Conservation (phyloP, 2,113 vertebrate species). For the Barbus barbus region DNA sequence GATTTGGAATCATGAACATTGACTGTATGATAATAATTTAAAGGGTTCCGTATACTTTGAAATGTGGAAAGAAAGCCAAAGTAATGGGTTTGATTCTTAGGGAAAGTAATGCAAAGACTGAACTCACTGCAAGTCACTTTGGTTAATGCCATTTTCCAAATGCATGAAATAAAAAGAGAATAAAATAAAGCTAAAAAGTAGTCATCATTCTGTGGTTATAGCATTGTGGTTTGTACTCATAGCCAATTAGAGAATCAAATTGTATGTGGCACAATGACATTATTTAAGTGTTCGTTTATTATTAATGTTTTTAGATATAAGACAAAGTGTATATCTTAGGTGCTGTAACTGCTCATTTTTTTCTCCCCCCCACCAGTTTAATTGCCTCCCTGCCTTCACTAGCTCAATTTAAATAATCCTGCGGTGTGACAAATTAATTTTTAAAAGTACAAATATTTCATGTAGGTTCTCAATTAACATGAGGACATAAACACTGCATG, state of each 20-base stretch:
- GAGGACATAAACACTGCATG: constrained; percentile 9
- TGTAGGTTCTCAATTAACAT: constrained; percentile 13
- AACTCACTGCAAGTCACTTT: not conserved
- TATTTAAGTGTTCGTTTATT: not conserved
- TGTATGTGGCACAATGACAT: not conserved
- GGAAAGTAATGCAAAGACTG: not conserved
- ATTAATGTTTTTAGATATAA: not conserved
- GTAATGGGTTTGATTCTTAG: not conserved
- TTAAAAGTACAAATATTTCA: constrained; percentile 18
- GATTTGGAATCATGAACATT: not conserved
- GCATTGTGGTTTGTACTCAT: not conserved
- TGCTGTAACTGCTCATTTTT: not conserved
- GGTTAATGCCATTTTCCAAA: not conserved
- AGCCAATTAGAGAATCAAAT: not conserved
- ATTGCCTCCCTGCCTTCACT: not conserved
- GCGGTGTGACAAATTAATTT: constrained; percentile 23
- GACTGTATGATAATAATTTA: not conserved
- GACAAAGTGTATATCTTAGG: not conserved
- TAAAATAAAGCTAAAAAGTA: not conserved
- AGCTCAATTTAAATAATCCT: constrained; percentile 25
- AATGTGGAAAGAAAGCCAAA: not conserved
- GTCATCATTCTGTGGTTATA: not conserved
- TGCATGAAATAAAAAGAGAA: not conserved
- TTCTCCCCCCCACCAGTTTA: not conserved
- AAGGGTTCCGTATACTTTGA: not conserved